These are phyloP conservation scores for Ascaphus truei DNA, from an alignment of 2,113 vertebrate species.

Conservation along the genomic window DNA sequence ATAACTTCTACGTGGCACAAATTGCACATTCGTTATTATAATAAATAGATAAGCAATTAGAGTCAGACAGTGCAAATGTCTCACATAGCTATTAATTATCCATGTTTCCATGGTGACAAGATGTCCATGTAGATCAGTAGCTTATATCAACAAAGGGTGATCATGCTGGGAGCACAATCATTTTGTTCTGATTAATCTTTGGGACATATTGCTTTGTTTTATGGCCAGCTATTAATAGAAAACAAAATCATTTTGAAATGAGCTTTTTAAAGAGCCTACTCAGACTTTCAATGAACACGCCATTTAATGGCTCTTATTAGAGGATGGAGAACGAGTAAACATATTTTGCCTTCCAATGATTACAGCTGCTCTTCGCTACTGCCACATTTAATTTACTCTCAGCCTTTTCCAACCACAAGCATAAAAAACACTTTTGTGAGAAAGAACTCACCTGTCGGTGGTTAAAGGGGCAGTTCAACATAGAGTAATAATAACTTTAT, in stretches of 20 bases:
- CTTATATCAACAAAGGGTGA: not conserved
- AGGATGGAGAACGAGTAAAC: not conserved
- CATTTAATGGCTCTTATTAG: no score
- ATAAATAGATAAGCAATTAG: constrained; percentile 16
- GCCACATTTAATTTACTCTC: not conserved
- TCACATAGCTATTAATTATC: constrained; percentile 30
- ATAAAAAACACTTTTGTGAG: no score
- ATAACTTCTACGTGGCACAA: not conserved
- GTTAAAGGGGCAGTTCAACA: no score
- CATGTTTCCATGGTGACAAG: constrained; percentile 1
- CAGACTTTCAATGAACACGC: no score
- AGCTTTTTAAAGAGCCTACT: no score
- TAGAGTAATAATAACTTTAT: no score
- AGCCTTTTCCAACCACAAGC: not conserved
- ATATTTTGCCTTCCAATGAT: not conserved
- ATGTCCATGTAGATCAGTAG: not conserved
- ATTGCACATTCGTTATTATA: not conserved
- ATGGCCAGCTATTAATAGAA: not conserved
- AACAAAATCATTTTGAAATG: no score
- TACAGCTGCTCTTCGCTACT: not conserved
- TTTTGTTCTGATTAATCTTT: not conserved
- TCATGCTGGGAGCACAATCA: not conserved
- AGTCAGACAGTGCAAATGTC: constrained; percentile 10
- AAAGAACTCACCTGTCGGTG: no score
- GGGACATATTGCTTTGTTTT: not conserved